These are phyloP conservation scores for Trichonephila inaurata DNA, from an alignment of 1,140 invertebrate genomes.

Conservation along the genomic window DNA sequence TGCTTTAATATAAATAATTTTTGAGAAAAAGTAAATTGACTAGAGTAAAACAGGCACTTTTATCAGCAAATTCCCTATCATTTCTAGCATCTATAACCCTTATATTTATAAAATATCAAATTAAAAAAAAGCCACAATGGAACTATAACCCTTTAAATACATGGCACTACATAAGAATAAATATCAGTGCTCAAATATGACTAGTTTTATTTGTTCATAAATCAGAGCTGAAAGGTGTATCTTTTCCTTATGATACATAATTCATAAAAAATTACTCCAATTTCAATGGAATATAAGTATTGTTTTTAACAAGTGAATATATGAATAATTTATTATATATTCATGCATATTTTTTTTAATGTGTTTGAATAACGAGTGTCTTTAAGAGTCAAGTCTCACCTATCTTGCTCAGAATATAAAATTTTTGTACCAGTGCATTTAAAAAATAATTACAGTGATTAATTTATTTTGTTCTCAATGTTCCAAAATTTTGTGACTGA, in stretches of 20 bases:
- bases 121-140: background rate
- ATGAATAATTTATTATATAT: too few species aligned
- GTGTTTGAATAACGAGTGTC: constrained; percentile 11
- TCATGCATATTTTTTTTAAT: too few species aligned
- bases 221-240: background rate
- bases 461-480: too few species aligned
- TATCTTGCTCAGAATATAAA: too few species aligned
- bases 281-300: too few species aligned
- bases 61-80: background rate
- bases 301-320: too few species aligned
- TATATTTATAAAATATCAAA: background rate
- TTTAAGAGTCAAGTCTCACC: background rate
- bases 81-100: background rate
- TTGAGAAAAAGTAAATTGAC: background rate
- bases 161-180: constrained; percentile 34
- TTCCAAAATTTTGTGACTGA: too few species aligned
- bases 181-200: background rate
- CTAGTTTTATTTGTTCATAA: constrained; percentile 40
- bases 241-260: background rate
- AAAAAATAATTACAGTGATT: too few species aligned
- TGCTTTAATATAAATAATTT: too few species aligned
- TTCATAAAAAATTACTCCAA: too few species aligned
- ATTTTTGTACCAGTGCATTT: too few species aligned
- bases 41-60: constrained; percentile 1
- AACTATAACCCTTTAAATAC: constrained; percentile 38